Conservation (phyloP, 1,140 invertebrate genomes). For the Nasonia vitripennis region DNA sequence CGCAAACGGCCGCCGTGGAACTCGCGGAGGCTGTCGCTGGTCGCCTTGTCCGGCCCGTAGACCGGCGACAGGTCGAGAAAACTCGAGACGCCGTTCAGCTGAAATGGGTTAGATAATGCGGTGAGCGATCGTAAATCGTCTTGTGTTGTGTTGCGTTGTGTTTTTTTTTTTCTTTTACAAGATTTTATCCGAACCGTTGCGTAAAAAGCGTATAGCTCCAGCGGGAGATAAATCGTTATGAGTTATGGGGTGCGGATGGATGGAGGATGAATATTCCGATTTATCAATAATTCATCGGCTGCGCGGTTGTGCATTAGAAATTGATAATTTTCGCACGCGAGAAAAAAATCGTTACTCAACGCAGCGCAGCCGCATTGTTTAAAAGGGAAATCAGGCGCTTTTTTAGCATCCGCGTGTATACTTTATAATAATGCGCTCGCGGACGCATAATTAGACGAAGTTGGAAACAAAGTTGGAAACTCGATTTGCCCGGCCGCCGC, state of each 20-base stretch:
- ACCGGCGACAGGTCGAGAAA: slow-evolving; percentile 90
- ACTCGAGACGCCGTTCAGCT: slow-evolving; percentile 87
- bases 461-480: slow-evolving; percentile 37
- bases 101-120: slow-evolving; percentile 16
- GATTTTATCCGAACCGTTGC: no score
- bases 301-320: no score
- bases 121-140: no score
- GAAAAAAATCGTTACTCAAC: neutral
- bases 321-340: neutral
- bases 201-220: no score
- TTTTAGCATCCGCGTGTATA: neutral
- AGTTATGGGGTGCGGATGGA: no score
- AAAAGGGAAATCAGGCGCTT: neutral
- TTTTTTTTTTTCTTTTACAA: no score
- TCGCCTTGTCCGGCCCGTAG: slow-evolving; percentile 84
- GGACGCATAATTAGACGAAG: slow-evolving; percentile 30
- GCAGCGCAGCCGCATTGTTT: neutral
- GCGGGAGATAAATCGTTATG: no score
- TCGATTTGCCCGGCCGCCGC: slow-evolving; percentile 30
- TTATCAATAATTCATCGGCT: no score
- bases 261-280: no score
- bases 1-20: slow-evolving; percentile 80
- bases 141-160: neutral
- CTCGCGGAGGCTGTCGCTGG: slow-evolving; percentile 79
- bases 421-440: neutral